Evolutionary conservation across 1,140 invertebrate genomes (phyloP).

Genomic region (Saccostrea glomerata): DNA sequence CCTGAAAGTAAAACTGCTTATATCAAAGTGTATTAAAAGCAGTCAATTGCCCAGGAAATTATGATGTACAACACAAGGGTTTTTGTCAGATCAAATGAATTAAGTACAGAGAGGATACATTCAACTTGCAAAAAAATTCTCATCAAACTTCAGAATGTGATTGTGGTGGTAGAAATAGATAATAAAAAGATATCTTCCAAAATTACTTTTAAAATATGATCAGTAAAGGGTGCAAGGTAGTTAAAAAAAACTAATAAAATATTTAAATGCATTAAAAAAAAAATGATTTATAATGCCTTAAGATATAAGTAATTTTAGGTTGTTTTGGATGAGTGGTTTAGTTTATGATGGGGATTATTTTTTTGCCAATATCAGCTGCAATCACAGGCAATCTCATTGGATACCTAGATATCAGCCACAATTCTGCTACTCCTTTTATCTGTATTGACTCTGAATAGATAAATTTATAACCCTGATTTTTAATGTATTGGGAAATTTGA

Average conservation of each 20-base stretch:
- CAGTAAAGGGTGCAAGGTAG: too few species aligned
- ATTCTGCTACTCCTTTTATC: background rate
- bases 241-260: too few species aligned
- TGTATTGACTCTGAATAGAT: background rate
- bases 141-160: background rate
- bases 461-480: constrained; percentile 1
- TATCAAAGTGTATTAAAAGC: background rate
- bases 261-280: background rate
- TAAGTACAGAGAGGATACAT: background rate
- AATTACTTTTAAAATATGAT: background rate
- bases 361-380: background rate
- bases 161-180: background rate
- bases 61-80: background rate
- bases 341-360: background rate
- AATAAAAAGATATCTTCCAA: background rate
- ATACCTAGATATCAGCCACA: background rate
- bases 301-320: background rate
- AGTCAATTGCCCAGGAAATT: constrained; percentile 4
- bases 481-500: background rate
- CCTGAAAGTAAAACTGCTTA: background rate
- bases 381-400: background rate
- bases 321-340: background rate
- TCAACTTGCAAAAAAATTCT: background rate
- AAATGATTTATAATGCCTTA: background rate
- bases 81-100: background rate